phyloP scores from a whole-genome alignment of 1,140 invertebrate genomes.

The Glomeris maerens region DNA sequence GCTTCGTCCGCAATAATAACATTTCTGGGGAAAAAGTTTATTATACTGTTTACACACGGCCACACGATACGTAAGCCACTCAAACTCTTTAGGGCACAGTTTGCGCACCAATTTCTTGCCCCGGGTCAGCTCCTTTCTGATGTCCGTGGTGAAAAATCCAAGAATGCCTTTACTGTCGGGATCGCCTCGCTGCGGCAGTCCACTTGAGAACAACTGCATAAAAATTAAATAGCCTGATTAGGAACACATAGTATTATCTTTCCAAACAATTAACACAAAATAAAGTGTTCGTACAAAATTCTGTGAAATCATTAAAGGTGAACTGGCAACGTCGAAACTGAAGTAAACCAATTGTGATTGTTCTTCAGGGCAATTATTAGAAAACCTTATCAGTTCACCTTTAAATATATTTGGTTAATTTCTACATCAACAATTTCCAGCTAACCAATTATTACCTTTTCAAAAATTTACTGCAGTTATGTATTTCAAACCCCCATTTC shows the following conservation, averaged over 20 bases:
- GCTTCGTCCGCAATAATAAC: conserved; percentile 40
- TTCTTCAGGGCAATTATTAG: not conserved
- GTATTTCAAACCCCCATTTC: too few species aligned
- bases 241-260: too few species aligned
- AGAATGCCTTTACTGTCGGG: conserved; percentile 42
- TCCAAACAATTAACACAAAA: not conserved
- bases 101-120: conserved; percentile 38
- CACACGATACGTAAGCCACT: not conserved
- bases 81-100: not conserved
- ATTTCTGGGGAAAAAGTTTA: conserved; percentile 33
- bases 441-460: too few species aligned
- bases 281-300: not conserved
- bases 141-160: conserved; percentile 45
- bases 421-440: too few species aligned
- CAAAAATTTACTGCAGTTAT: too few species aligned
- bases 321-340: too few species aligned
- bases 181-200: conserved; percentile 42
- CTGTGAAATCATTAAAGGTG: too few species aligned
- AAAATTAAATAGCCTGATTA: too few species aligned
- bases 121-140: conserved; percentile 40
- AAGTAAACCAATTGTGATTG: not conserved
- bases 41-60: conserved; percentile 24
- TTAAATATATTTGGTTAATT: too few species aligned
- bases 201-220: conserved; percentile 45
- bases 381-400: not conserved